Evolutionary conservation across 2,888 invertebrate genomes (phyloP), one percentile per base, ranked within the genome.

Genomic region (Mystacides longicornis): DNA sequence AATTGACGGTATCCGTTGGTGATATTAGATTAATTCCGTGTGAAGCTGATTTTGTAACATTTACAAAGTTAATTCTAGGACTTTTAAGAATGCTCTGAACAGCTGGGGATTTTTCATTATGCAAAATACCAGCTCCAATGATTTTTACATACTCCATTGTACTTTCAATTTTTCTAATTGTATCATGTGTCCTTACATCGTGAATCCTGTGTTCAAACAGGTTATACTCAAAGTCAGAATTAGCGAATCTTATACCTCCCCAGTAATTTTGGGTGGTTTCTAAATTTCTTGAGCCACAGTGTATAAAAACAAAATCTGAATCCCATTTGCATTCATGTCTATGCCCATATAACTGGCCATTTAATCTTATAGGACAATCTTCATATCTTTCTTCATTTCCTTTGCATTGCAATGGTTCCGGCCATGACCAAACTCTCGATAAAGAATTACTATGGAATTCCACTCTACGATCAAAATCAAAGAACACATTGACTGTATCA

Each of bases 171-270:
- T 80, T 78, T 49, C 79, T 80, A 51, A 82, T 70, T 0, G 83
- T 83, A 60, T 83, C 85, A 64, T 92, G 91, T 0, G 90, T 89
- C 49, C 86, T 81, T 5, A 86, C 81, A 64, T 92, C 89, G 65
- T 92, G 92, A 55, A 90, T 82, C 53, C 90, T 80, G 64, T 89
- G 84, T 63, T 89, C 87, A 66, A 89, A 91, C 2, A 87, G 72
- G 60, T 87, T 85, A 69, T 91, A 89, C 69, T 97, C 95, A 68
- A 93, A 94, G 68, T 92, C 87, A 2, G 89, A 82, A 67, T 90
- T 85, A 1, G 94, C 87, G 68, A 97, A 95, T 58, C 97, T 80
- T 60, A 99, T 85, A 31, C 98, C 98, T 43, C 98, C 99, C 99
- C 99, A 99, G 67, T 93, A 93, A 49, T 88, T 83, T 55, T 81